Evolutionary conservation across 1,140 invertebrate genomes (phyloP).

Genomic region (Forficula auricularia): DNA sequence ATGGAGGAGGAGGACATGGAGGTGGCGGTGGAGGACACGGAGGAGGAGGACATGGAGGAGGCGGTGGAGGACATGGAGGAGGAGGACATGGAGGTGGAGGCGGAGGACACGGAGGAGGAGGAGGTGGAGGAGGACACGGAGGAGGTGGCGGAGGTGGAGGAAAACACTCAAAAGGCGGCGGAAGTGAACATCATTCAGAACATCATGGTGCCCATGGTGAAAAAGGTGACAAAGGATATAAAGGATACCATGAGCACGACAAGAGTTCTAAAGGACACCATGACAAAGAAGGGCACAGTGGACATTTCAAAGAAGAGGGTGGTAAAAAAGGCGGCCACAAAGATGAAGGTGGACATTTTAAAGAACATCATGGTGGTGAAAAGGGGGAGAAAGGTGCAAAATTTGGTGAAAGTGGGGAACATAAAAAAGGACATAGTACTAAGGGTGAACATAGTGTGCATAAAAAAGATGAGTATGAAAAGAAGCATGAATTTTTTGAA

Average conservation of each 20-base stretch:
- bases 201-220: constrained; percentile 6
- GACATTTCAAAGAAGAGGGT: constrained; percentile 9
- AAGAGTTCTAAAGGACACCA: constrained; percentile 11
- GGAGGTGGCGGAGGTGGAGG: background rate
- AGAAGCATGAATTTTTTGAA: constrained; percentile 14
- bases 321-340: constrained; percentile 11
- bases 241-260: constrained; percentile 11
- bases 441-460: constrained; percentile 47
- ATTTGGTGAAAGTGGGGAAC: constrained; percentile 8
- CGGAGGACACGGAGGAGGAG: background rate
- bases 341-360: constrained; percentile 10
- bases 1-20: background rate
- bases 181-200: constrained; percentile 8
- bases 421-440: constrained; percentile 13
- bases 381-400: constrained; percentile 12
- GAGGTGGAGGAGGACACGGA: background rate
- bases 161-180: constrained; percentile 10
- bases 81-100: background rate
- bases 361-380: constrained; percentile 10
- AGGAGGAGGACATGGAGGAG: background rate
- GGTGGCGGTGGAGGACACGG: background rate
- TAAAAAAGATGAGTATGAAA: constrained; percentile 49
- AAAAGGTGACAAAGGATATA: constrained; percentile 11
- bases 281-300: constrained; percentile 10
- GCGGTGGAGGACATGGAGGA: background rate